Evolutionary conservation across 2,113 vertebrate species (phyloP).

Genomic region (Bubo bubo): DNA sequence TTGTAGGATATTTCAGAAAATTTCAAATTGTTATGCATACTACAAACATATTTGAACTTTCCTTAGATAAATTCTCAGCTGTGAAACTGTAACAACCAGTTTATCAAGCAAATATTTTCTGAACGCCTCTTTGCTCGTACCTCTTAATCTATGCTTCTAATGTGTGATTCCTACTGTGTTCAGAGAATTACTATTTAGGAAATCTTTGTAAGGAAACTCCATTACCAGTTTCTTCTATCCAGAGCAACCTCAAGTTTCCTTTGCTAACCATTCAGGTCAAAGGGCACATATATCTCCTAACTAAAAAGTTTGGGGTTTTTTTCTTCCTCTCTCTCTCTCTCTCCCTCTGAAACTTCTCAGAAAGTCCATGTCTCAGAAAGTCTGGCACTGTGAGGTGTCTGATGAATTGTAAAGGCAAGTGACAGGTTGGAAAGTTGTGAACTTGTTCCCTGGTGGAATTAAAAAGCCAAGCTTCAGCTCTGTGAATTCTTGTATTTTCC

Average conservation of each 20-base stretch:
- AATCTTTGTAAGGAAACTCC: neutral
- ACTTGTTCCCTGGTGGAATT: slow-evolving; percentile 39
- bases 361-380: neutral
- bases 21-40: neutral
- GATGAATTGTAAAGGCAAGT: neutral
- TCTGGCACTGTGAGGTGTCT: neutral
- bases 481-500: slow-evolving; percentile 1
- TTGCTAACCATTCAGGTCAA: neutral
- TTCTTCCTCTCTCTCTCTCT: neutral
- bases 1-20: neutral
- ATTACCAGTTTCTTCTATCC: neutral
- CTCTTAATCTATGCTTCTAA: neutral
- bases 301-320: neutral
- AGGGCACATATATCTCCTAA: neutral
- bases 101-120: neutral
- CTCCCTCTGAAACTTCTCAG: neutral
- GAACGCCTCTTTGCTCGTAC: neutral
- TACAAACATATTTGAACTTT: neutral
- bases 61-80: neutral
- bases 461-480: slow-evolving; percentile 1
- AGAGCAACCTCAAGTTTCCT: neutral
- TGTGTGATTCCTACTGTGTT: neutral
- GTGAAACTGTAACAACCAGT: neutral
- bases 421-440: neutral
- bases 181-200: neutral